Base-by-base conservation (phyloP, 2,113 vertebrate species). In the Ascaphus truei region DNA sequence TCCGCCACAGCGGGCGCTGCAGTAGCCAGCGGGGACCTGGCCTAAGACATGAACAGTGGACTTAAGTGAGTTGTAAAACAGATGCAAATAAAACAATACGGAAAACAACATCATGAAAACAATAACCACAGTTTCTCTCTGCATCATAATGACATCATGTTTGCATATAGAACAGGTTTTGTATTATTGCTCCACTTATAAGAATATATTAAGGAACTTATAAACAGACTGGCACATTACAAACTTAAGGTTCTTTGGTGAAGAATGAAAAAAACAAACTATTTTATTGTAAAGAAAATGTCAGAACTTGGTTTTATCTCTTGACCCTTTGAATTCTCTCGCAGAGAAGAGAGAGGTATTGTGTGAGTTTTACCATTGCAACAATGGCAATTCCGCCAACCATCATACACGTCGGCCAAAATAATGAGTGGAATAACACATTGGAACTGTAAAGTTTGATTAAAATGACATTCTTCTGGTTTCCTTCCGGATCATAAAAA, bases 351-450 rank as follows among this genome's bases (percentile, higher is more conserved):
- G 95, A 98, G 60, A 98, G 88, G 79, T 95, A 95, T n/a, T 98
- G 95, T 52, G 94, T 98, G 77, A 98, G 88, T 79, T 98, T 98
- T 41, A 98, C 95, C 95, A 98, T 91, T 11, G 92, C 92, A 0
- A 98, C 87, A 7, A 98, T 96, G 30, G 84, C 80, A 1, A 86
- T 82, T 0, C 96, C 96, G 0, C 92, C 93, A 2, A 93, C 81
- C 83, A 98, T 88, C 74, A 91, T 89, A 77, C 93, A 96, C 0
- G 93, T 93, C 47, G 96, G 95, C 95, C 95, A 98, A 77, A 98
- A 89, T 25, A 98, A 88, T 0, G 93, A 95, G 61, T 94, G 90
- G 74, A 96, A 93, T 73, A 95, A 83, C 41, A 94, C 92, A 0
- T 90, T 89, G 61, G 80, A 90, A 61, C 93, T 91, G 68, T 98